phyloP scores from a whole-genome alignment of 2,113 vertebrate species.

The Oostethus manadensis region DNA sequence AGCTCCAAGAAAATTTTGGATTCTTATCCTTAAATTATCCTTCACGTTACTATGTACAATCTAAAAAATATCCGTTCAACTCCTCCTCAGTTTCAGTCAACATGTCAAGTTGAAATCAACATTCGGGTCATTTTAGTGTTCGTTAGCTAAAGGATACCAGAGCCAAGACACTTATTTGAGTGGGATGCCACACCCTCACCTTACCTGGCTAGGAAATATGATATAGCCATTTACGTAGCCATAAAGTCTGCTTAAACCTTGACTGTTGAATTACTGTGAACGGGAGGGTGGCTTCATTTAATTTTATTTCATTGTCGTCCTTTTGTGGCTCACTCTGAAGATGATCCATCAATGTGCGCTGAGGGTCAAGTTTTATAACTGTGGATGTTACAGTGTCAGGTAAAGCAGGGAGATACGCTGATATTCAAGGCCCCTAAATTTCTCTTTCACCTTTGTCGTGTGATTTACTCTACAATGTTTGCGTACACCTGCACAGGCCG shows the following conservation, averaged over 20 bases:
- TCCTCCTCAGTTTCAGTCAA: not conserved
- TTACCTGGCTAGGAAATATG: constrained; percentile 41
- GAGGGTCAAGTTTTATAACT: constrained; percentile 38
- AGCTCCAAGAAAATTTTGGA: not conserved
- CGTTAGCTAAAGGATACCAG: constrained; percentile 41
- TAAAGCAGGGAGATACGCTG: constrained; percentile 6
- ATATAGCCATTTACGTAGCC: constrained; percentile 59
- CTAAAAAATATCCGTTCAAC: not conserved
- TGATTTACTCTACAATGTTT: constrained; percentile 10
- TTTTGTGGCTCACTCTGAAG: constrained; percentile 42
- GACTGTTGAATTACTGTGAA: constrained; percentile 47
- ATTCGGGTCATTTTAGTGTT: constrained; percentile 13
- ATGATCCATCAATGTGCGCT: constrained; percentile 24
- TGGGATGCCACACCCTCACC: constrained; percentile 31
- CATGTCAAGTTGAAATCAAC: constrained; percentile 10
- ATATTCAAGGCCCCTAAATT: constrained; percentile 20
- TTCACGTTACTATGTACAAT: too few relatives aligned
- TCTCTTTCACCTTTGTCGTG: constrained; percentile 13
- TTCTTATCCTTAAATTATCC: too few relatives aligned
- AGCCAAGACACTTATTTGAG: constrained; percentile 20
- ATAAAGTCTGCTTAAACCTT: constrained; percentile 51
- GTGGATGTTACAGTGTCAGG: constrained; percentile 11
- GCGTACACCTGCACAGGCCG: not conserved
- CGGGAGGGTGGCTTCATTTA: constrained; percentile 42
- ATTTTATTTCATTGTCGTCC: constrained; percentile 34